Conservation (phyloP, 2,113 vertebrate species). For the Rattus norvegicus region DNA sequence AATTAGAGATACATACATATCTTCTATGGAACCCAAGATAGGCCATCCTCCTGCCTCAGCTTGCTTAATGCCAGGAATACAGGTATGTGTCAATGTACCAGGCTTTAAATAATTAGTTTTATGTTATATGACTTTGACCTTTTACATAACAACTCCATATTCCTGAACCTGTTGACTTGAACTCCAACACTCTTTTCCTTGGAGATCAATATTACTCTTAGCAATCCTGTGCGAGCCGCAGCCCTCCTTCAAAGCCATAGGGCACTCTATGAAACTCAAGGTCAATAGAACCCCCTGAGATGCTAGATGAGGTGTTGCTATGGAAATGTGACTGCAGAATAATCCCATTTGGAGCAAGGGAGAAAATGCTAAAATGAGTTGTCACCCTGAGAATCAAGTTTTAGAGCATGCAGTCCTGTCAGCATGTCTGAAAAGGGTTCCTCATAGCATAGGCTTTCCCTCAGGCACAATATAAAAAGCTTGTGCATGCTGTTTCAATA, state of each 20-base stretch:
- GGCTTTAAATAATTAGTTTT: constrained; percentile 1
- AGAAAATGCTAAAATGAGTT: not conserved
- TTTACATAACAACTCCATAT: not conserved
- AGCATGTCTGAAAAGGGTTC: not conserved
- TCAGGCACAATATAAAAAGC: not conserved
- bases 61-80: not conserved
- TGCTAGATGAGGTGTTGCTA: not conserved
- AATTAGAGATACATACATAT: not conserved
- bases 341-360: not conserved
- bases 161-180: not conserved
- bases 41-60: not conserved
- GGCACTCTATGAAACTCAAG: not conserved
- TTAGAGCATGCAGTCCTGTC: not conserved
- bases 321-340: not conserved
- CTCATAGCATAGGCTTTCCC: not conserved
- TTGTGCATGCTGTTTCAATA: not conserved
- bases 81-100: not conserved
- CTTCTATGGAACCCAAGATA: not conserved
- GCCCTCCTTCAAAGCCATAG: not conserved
- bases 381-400: not conserved
- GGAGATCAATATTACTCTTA: not conserved
- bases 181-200: not conserved
- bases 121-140: not conserved
- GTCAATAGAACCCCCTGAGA: not conserved
- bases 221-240: not conserved